Base-by-base conservation (phyloP, 1,140 invertebrate genomes). In the Pseudoatta argentina region DNA sequence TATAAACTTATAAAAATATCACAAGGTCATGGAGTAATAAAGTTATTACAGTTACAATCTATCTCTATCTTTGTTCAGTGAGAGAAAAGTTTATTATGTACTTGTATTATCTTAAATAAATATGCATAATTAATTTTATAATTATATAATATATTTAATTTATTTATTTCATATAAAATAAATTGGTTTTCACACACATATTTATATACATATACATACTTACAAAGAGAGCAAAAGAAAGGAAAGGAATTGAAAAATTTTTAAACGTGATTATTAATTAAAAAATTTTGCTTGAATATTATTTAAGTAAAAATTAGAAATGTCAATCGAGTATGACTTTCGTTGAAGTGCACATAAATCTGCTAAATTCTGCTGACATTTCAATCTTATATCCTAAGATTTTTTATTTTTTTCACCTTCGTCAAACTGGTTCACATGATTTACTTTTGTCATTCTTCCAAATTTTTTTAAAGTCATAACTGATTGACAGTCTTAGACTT, bases 1-100 rank as follows among this genome's bases (percentile, higher is more conserved):
- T 79, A 67, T 79, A 79, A 67, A 12, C 55, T n/a, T 3, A 48
- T 63, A 77, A 67, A 67, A 79, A 79, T 79, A 48, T 67, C 44
- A 78, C 5, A 8, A 24, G 75, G 59, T 51, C 61, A 21, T 44
- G 24, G 75, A 44, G 27, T 78, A 64, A 48, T 44, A 16, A 64
- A 64, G 44, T 78, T n/a, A n/a, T n/a, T n/a, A n/a, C n/a, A n/a
- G n/a, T n/a, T 61, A 63, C 7, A 63, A 48, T 63, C 24, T 77
- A 78, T 51, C 24, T 34, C 16, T 39, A 39, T 39, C 34, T 48
- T 79, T 39, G 64, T 53, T 55, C 10, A 69, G 3, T 24, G 63
- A 48, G 63, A 48, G 30, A 34, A 39, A 79, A 79, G 69, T 69
- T 18, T 69, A 39, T 69, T 18, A 66, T 18, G 27, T n/a, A 30